Base-by-base conservation (phyloP, 2,888 invertebrate species). In the Stratiomys singularior region DNA sequence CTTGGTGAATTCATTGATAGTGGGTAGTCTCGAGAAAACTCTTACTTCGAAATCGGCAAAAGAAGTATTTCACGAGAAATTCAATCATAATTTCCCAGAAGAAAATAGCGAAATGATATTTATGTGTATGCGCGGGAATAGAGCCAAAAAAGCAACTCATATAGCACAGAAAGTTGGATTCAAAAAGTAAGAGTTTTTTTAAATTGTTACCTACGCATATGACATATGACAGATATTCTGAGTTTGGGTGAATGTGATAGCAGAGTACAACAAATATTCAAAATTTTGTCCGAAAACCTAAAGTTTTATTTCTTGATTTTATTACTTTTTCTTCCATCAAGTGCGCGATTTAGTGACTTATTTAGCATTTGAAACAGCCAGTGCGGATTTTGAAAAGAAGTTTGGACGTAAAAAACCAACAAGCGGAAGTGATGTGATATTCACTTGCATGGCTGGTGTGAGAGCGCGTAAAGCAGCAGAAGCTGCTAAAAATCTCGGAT, bases 381-480 rank as follows among this genome's bases (percentile, higher is more conserved):
- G 44, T 9, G 44, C 28, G 0, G n/a, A 37, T 44, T 67, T 67
- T 21, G 9, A 67, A 11, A 44, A 67, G 18, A 44, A 67, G 9
- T 67, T 67, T 67, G 13, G 21, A 21, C 37, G 67, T 1, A 67
- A 2, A 21, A 30, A 30, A 30, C 67, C 67, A 1, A 30, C 37
- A 23, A 15, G 7, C 0, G 30, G 18, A 15, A 18, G 18, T 44
- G 37, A 67, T 30, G 30, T 92, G 1, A 90, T 92, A 81, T 89
- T 92, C 81, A 90, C 90, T 77, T 93, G 92, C 82, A 90, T 89
- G 86, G 88, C 90, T 80, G 92, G 92, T 21, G 90, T 87, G 81
- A 88, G 92, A 83, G 91, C 92, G 81, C 88, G 86, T 5, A 89
- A 86, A 84, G 92, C 92, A 13, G 89, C 90, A 83, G 87, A 89